These are phyloP conservation scores for Dendrocincla tyrannina DNA, from an alignment of 2,797 vertebrate species.

Conservation along the genomic window DNA sequence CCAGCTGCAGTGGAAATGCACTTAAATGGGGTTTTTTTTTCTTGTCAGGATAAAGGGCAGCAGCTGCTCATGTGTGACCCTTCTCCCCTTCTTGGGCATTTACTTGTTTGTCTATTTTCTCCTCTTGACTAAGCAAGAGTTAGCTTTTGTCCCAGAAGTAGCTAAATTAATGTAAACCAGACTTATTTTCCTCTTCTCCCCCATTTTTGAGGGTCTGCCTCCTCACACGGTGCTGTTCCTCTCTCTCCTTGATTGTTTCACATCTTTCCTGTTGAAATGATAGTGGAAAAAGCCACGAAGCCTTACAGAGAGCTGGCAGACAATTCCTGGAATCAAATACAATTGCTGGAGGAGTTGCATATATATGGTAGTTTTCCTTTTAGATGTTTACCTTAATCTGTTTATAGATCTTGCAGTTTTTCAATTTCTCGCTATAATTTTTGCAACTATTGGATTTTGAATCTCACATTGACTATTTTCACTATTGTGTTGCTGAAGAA, in stretches of 20 bases:
- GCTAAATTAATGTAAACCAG: not conserved
- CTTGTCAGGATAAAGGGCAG: not conserved
- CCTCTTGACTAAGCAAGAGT: not conserved
- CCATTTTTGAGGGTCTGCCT: not conserved
- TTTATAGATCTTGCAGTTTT: not conserved
- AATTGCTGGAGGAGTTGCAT: not conserved
- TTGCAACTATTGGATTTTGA: conserved; percentile 1
- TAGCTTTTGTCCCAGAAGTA: not conserved
- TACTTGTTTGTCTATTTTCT: not conserved
- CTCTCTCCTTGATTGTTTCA: not conserved
- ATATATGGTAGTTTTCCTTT: not conserved
- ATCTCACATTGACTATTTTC: not conserved
- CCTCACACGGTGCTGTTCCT: rapidly evolving
- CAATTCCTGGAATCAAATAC: not conserved
- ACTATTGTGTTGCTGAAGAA: not conserved
- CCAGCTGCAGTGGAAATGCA: not conserved
- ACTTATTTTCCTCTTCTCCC: not conserved
- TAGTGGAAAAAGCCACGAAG: not conserved
- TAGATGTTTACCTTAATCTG: not conserved
- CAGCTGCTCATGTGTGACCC: not conserved
- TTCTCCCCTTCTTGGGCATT: not conserved
- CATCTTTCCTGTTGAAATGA: not conserved
- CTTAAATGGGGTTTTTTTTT: not conserved
- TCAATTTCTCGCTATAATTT: not conserved
- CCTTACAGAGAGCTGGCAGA: not conserved